phyloP scores from a whole-genome alignment of 2,113 vertebrate species.

The Xyliphius kryptos region DNA sequence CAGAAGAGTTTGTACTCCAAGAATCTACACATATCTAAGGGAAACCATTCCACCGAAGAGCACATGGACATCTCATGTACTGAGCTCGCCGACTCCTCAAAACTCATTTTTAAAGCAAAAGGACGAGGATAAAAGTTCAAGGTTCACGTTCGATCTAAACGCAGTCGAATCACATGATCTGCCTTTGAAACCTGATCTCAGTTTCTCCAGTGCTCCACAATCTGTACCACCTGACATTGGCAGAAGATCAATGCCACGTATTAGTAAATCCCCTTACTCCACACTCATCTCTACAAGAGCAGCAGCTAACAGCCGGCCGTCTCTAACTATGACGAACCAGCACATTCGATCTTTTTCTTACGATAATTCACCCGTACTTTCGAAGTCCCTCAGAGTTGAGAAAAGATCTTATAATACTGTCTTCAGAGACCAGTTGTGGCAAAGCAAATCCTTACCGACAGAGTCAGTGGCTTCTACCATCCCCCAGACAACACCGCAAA shows the following conservation, averaged over 20 bases:
- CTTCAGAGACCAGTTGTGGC: not conserved
- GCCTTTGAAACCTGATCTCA: constrained; percentile 30
- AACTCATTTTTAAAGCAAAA: constrained; percentile 43
- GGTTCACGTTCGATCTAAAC: constrained; percentile 35
- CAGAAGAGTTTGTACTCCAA: constrained; percentile 30
- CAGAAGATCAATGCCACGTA: constrained; percentile 47
- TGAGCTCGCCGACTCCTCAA: constrained; percentile 35
- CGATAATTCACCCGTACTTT: constrained; percentile 2
- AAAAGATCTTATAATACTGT: constrained; percentile 14
- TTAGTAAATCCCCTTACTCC: constrained; percentile 61
- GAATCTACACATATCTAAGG: constrained; percentile 54
- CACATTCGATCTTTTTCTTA: constrained; percentile 13
- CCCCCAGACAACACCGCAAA: constrained; percentile 5
- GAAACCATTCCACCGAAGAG: constrained; percentile 34
- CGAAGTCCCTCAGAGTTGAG: not conserved
- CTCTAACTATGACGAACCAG: constrained; percentile 37
- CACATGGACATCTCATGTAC: constrained; percentile 13
- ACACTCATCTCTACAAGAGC: constrained; percentile 53
- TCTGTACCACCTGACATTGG: constrained; percentile 53
- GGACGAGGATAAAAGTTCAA: constrained; percentile 22
- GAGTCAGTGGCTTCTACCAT: not conserved
- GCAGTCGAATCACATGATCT: constrained; percentile 31
- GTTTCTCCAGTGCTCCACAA: constrained; percentile 27
- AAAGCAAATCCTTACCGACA: not conserved
- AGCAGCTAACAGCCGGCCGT: constrained; percentile 35